A percentile compares a stretch with the other conserved stretches of the same genome.
These are phyloP conservation scores for Sesia apiformis DNA, from an alignment of 2,888 invertebrate genomes.

Conservation along the genomic window DNA sequence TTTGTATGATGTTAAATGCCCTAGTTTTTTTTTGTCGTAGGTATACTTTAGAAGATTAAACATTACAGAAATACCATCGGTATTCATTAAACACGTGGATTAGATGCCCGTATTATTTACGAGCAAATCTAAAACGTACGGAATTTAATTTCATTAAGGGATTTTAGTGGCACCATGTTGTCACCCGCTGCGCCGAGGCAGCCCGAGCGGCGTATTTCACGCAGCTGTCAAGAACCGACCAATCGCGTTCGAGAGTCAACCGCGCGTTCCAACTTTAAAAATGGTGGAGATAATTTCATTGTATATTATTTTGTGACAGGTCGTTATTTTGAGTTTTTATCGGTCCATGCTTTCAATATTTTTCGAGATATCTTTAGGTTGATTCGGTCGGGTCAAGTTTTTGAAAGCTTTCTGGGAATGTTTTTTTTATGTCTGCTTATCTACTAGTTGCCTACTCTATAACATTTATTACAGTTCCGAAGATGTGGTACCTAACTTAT, in stretches of 20 bases:
- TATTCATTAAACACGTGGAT: slow-evolving; percentile 69
- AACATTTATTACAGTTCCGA: no score
- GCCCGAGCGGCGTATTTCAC: slow-evolving; percentile 55
- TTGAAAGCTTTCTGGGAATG: slow-evolving; percentile 13
- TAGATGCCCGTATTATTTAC: slow-evolving; percentile 69
- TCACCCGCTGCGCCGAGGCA: slow-evolving; percentile 67
- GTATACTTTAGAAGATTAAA: slow-evolving; percentile 29
- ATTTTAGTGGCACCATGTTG: slow-evolving; percentile 67
- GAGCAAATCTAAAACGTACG: slow-evolving; percentile 68
- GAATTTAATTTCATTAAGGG: slow-evolving; percentile 74
- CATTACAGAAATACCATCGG: slow-evolving; percentile 29
- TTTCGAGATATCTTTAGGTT: slow-evolving; percentile 31
- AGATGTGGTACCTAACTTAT: no score
- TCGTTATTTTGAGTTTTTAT: slow-evolving; percentile 71
- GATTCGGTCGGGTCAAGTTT: slow-evolving; percentile 20
- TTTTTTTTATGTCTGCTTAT: neutral
- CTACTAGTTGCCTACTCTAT: neutral
- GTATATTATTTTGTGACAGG: slow-evolving; percentile 74
- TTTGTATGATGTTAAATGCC: no score
- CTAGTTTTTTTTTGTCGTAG: no score
- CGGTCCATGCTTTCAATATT: slow-evolving; percentile 55
- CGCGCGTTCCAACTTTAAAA: slow-evolving; percentile 60
- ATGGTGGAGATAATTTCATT: slow-evolving; percentile 73
- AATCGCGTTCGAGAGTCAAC: slow-evolving; percentile 39
- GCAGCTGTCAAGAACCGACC: slow-evolving; percentile 65